A percentile compares a stretch with the other conserved stretches of the same genome.
Conservation (phyloP, 2,797 vertebrate species). For the Eutrigla gurnardus region DNA sequence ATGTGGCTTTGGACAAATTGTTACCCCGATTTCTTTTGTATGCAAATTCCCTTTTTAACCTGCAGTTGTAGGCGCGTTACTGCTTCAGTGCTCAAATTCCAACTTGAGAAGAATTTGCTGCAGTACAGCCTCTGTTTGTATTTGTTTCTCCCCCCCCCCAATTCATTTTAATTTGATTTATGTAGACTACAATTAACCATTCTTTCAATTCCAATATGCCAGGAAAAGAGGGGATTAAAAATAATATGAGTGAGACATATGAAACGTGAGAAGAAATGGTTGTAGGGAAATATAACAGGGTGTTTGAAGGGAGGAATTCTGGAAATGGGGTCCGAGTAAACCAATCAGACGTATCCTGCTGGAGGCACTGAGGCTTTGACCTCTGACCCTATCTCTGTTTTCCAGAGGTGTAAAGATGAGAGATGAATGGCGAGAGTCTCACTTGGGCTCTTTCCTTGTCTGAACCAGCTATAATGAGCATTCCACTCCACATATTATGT, state of each 20-base stretch:
- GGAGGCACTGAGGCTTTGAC: conserved; percentile 67
- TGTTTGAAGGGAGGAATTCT: conserved; percentile 57
- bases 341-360: conserved; percentile 59
- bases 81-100: conserved; percentile 55
- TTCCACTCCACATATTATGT: conserved; percentile 84
- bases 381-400: conserved; percentile 69
- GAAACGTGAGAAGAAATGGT: conserved; percentile 46
- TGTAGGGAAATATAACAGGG: conserved; percentile 60
- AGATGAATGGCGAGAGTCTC: conserved; percentile 64
- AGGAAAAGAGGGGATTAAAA: conserved; percentile 68
- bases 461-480: conserved; percentile 84
- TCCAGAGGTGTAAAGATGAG: conserved; percentile 72
- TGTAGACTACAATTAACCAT: conserved; percentile 69
- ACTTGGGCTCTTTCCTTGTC: conserved; percentile 64
- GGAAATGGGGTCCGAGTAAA: conserved; percentile 64
- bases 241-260: conserved; percentile 60
- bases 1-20: conserved; percentile 76
- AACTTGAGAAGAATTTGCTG: conserved; percentile 48
- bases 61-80: conserved; percentile 55
- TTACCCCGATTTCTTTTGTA: conserved; percentile 70
- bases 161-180: conserved; percentile 56
- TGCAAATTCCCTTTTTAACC: conserved; percentile 60
- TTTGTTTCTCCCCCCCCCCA: neutral
- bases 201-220: conserved; percentile 66
- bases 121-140: conserved; percentile 45